phyloP scores from a whole-genome alignment of 2,888 invertebrate species.

The Phyllotreta cruciferae region DNA sequence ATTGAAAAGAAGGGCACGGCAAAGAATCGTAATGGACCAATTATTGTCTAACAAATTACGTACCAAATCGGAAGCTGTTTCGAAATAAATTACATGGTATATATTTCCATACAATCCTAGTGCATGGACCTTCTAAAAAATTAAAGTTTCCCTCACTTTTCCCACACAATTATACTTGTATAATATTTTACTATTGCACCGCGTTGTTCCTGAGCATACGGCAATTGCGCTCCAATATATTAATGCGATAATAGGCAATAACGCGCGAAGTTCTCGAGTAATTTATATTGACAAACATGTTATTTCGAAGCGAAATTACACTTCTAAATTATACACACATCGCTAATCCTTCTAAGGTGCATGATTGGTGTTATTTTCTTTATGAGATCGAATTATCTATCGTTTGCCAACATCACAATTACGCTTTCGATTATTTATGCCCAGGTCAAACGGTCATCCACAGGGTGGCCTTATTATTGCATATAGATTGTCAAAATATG shows the following conservation, averaged over 20 bases:
- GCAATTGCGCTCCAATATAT: slow-evolving; percentile 1
- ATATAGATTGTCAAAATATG: neutral
- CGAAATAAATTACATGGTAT: too few relatives aligned
- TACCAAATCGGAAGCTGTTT: too few relatives aligned
- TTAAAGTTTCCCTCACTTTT: too few relatives aligned
- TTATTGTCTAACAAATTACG: too few relatives aligned
- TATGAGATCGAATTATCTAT: slow-evolving; percentile 31
- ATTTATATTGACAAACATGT: slow-evolving; percentile 32
- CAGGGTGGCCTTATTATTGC: slow-evolving; percentile 7
- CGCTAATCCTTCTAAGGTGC: slow-evolving; percentile 32
- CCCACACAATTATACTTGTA: too few relatives aligned
- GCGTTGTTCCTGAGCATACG: slow-evolving; percentile 4
- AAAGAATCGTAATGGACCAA: too few relatives aligned
- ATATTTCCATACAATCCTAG: too few relatives aligned
- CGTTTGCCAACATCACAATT: slow-evolving; percentile 33
- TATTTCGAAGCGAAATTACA: slow-evolving; percentile 33
- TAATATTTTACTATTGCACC: too few relatives aligned
- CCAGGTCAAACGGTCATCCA: slow-evolving; percentile 27
- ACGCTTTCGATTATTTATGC: slow-evolving; percentile 29
- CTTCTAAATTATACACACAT: slow-evolving; percentile 34
- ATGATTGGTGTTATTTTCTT: slow-evolving; percentile 35
- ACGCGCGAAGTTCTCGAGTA: slow-evolving; percentile 23
- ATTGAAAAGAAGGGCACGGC: slow-evolving; percentile 11
- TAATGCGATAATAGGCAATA: slow-evolving; percentile 32
- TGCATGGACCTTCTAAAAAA: too few relatives aligned